phyloP scores from a whole-genome alignment of 2,113 vertebrate species.

The Calidris pygmaea region DNA sequence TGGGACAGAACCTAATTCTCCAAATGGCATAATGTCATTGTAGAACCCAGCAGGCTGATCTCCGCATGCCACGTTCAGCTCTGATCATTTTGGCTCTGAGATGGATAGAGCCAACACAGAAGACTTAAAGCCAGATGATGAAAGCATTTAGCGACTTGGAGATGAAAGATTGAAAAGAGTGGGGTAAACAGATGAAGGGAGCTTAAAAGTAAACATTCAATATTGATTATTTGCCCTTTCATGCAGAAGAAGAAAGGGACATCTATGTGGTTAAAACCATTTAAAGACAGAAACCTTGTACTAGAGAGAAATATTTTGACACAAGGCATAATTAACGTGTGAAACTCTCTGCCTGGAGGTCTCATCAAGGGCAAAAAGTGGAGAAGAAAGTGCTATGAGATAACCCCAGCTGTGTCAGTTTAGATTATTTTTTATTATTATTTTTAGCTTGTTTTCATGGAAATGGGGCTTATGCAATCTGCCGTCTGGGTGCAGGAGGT shows the following conservation, averaged over 20 bases:
- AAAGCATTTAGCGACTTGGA: neutral
- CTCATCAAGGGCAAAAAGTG: neutral
- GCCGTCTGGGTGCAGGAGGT: neutral
- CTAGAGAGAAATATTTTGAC: neutral
- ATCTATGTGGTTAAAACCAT: neutral
- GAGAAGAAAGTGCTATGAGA: neutral
- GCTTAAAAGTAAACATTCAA: neutral
- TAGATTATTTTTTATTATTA: neutral
- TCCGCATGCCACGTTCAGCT: neutral
- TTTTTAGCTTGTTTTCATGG: neutral
- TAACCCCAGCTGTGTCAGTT: neutral
- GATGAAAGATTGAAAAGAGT: neutral
- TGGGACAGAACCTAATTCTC: neutral
- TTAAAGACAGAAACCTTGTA: neutral
- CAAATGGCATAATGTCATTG: neutral
- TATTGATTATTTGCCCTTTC: neutral
- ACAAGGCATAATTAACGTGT: neutral
- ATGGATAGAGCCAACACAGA: neutral
- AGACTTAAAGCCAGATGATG: neutral
- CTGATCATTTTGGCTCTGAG: neutral
- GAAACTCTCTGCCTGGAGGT: neutral
- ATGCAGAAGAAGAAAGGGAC: neutral
- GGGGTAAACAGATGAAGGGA: neutral
- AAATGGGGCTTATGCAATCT: neutral
- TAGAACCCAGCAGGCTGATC: neutral